Conservation (phyloP, 2,888 invertebrate species). For the Antheraea assamensis region DNA sequence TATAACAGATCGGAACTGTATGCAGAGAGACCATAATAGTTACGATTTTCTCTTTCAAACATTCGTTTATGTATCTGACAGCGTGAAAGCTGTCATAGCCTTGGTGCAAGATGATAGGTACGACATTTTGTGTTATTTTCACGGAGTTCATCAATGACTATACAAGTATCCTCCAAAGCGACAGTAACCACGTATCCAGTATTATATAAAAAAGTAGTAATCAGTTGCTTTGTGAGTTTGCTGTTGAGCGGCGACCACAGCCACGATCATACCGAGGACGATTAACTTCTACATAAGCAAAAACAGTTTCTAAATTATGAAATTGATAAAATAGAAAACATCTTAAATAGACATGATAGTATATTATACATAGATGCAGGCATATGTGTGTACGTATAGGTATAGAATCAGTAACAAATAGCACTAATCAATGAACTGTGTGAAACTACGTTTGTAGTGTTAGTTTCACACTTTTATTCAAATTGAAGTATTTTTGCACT, state of each 20-base stretch:
- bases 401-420: background rate
- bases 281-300: slow-evolving; percentile 56
- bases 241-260: slow-evolving; percentile 45
- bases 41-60: no score
- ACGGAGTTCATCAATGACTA: no score
- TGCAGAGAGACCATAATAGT: no score
- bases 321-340: background rate
- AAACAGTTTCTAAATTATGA: background rate
- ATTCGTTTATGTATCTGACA: no score
- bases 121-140: no score
- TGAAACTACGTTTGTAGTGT: background rate
- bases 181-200: no score
- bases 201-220: no score
- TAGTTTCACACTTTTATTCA: background rate
- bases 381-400: background rate
- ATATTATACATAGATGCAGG: background rate
- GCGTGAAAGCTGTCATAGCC: no score
- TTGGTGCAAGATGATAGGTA: no score
- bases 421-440: background rate
- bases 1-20: no score
- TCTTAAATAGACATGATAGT: background rate
- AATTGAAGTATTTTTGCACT: background rate
- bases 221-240: slow-evolving; percentile 62
- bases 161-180: no score
- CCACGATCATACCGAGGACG: slow-evolving; percentile 41